These are phyloP conservation scores for Myripristis murdjan DNA, from an alignment of 2,797 vertebrate genomes.

Conservation along the genomic window DNA sequence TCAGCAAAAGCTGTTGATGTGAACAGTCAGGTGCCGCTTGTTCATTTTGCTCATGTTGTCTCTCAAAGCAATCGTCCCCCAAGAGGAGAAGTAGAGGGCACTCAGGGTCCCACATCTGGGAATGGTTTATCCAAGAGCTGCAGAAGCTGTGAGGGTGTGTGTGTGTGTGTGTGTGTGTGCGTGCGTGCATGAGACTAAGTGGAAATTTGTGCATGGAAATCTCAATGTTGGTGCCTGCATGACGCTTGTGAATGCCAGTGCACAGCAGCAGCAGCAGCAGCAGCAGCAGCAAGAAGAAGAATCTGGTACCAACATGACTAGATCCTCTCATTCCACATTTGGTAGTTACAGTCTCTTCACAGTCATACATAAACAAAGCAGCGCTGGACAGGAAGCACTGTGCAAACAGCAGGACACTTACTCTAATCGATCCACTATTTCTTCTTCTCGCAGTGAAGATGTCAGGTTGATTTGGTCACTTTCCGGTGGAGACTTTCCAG, in stretches of 20 bases:
- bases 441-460: background rate
- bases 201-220: background rate
- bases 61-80: background rate
- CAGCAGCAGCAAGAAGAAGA: background rate
- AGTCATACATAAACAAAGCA: conserved; percentile 1
- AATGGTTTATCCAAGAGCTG: conserved; percentile 15
- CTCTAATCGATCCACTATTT: background rate
- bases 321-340: background rate
- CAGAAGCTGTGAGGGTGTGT: background rate
- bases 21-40: background rate
- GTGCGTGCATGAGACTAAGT: background rate
- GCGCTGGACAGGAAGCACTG: background rate
- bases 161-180: background rate
- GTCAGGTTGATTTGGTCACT: background rate
- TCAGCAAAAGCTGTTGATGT: background rate
- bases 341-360: background rate
- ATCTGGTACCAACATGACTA: background rate
- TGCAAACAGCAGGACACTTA: conserved; percentile 1
- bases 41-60: background rate
- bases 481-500: background rate
- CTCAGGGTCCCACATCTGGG: conserved; percentile 10
- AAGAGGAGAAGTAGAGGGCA: background rate
- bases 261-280: background rate
- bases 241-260: background rate
- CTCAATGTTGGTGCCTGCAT: background rate